Evolutionary conservation across 2,113 vertebrate species (phyloP), one percentile per base, ranked within the genome.

Genomic region (Haemorhous mexicanus): DNA sequence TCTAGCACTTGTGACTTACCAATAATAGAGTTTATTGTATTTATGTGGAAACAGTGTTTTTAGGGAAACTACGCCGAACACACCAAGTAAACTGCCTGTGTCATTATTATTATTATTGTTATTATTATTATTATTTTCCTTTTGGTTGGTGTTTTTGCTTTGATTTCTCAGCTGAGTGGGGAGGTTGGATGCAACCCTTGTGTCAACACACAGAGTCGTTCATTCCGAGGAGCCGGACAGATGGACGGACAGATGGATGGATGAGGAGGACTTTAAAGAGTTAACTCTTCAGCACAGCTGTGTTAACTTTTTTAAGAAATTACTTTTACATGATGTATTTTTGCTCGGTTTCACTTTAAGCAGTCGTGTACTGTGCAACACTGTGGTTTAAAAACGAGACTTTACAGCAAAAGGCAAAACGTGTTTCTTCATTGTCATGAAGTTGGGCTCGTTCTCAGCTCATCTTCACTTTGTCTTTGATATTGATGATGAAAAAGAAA

Each of bases 1-100:
- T 98, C 97, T 98, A 98, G 98, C 98, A 98, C 98, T 98, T 99
- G 98, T 98, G 98, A 98, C 98, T 98, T 97, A 98, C 98, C 98
- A 94, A 97, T 97, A 93, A 87, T 96, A 97, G 97, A 97, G 97
- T 97, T 97, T 96, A 98, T 98, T 98, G 98, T 99, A 98, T 98
- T 98, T 98, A 98, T 98, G 98, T 99, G 98, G 98, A 98, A 98
- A 97, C 97, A 94, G 97, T 98, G 98, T 98, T 99, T 94, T 97
- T 97, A 96, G 97, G 98, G 98, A 92, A 94, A 96, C 96, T 97
- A 93, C 94, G 49, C 97, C 84, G 92, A 98, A 95, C 95, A 95
- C 94, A 64, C 64, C 30, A 92, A 94, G 95, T 96, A 97, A 96
- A 96, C 97, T 94, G 97, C 97, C 97, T 97, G 96, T 97, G 93